Conservation (phyloP, 2,888 invertebrate species). For the Amblyteles armatorius region DNA sequence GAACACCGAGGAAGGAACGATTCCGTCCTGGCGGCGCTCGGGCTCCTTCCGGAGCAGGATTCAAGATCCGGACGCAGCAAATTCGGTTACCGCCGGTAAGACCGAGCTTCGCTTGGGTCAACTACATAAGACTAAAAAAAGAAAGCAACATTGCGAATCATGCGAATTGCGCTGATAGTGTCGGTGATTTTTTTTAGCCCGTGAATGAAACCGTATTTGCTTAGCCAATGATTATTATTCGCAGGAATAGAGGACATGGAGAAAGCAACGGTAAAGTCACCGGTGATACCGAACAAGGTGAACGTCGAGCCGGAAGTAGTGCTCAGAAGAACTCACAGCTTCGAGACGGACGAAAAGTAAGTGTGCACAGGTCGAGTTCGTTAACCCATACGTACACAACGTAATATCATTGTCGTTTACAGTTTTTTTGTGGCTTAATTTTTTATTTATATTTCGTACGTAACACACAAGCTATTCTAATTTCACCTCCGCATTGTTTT, state of each 20-base stretch:
- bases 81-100: slow-evolving; percentile 85
- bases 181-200: background rate
- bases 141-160: background rate
- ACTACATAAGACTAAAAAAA: background rate
- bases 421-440: slow-evolving; percentile 51
- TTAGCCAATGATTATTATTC: slow-evolving; percentile 36
- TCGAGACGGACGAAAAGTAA: slow-evolving; percentile 95
- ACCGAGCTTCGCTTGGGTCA: slow-evolving; percentile 73
- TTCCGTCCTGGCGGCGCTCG: slow-evolving; percentile 89
- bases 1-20: slow-evolving; percentile 86
- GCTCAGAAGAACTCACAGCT: slow-evolving; percentile 93
- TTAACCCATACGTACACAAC: slow-evolving; percentile 34
- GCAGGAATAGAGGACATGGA: slow-evolving; percentile 84
- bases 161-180: background rate
- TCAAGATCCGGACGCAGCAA: slow-evolving; percentile 86
- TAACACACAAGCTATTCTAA: slow-evolving; percentile 60
- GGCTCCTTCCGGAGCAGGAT: slow-evolving; percentile 86
- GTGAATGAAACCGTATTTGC: slow-evolving; percentile 1
- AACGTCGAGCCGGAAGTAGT: slow-evolving; percentile 88
- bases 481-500: slow-evolving; percentile 37
- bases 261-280: slow-evolving; percentile 80
- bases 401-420: slow-evolving; percentile 52
- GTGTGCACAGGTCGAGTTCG: slow-evolving; percentile 81
- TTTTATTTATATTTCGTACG: slow-evolving; percentile 40
- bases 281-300: slow-evolving; percentile 83